Conservation (phyloP, 2,797 vertebrate species). For the Gallinago nigripennis region DNA sequence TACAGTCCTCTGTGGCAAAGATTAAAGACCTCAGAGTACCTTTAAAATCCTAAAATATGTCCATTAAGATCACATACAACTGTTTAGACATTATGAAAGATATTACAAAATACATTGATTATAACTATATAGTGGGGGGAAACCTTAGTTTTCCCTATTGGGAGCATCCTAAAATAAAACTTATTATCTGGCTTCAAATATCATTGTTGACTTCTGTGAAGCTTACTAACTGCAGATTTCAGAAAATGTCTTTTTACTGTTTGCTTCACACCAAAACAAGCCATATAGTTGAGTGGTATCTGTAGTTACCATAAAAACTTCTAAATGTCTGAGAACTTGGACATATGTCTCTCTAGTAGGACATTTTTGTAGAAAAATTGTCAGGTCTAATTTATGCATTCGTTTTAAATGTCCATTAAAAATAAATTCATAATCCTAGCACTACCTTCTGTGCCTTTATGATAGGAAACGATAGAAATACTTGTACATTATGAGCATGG, state of each 20-base stretch:
- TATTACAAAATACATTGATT: neutral
- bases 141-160: neutral
- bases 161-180: neutral
- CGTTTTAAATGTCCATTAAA: neutral
- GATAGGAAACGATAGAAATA: neutral
- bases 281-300: neutral
- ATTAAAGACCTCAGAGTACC: neutral
- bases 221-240: neutral
- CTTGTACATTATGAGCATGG: neutral
- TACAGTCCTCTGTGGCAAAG: neutral
- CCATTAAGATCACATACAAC: neutral
- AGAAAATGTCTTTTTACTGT: neutral
- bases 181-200: neutral
- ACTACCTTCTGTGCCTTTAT: neutral
- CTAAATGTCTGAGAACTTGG: neutral
- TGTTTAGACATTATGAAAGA: neutral
- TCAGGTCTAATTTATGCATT: neutral
- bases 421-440: neutral
- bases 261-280: neutral
- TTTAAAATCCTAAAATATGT: neutral
- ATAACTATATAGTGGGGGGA: neutral
- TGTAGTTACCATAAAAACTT: neutral
- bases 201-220: neutral
- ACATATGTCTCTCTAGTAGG: neutral
- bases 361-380: neutral